These are phyloP conservation scores for Anser cygnoides DNA, from an alignment of 2,113 vertebrate species.

Conservation along the genomic window DNA sequence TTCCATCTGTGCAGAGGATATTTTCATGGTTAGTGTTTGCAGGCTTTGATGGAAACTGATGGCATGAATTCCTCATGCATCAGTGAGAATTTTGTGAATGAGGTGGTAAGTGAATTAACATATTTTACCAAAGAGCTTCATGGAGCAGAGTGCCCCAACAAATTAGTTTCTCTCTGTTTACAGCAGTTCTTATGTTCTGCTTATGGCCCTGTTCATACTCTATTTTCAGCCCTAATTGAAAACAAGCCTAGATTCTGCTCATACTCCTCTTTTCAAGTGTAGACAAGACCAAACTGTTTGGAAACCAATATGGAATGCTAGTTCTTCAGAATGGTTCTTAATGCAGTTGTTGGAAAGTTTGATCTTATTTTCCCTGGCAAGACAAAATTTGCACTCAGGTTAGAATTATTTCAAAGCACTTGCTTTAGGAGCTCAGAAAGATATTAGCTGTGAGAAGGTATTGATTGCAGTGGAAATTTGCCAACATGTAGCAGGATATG, in stretches of 20 bases:
- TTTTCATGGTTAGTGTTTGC: conserved; percentile 10
- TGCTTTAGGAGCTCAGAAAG: neutral
- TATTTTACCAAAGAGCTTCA: neutral
- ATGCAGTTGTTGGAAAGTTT: neutral
- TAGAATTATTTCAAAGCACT: neutral
- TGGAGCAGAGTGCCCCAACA: neutral
- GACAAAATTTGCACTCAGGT: neutral
- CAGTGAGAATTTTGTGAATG: neutral
- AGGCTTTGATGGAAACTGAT: neutral
- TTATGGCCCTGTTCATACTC: neutral
- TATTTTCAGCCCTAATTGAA: neutral
- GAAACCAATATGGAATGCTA: neutral
- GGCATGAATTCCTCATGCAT: neutral
- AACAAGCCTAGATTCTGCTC: neutral
- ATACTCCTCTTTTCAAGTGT: neutral
- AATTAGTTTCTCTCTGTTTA: neutral
- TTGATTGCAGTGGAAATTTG: neutral
- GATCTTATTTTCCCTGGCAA: neutral
- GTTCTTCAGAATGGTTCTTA: neutral
- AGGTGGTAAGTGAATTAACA: neutral
- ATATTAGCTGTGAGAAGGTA: neutral
- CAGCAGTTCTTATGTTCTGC: neutral
- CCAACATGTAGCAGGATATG: neutral
- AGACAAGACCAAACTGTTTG: neutral
- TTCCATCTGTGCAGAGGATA: conserved; percentile 10